Evolutionary conservation across 2,797 vertebrate genomes (phyloP).

Genomic region (Varecia variegata): DNA sequence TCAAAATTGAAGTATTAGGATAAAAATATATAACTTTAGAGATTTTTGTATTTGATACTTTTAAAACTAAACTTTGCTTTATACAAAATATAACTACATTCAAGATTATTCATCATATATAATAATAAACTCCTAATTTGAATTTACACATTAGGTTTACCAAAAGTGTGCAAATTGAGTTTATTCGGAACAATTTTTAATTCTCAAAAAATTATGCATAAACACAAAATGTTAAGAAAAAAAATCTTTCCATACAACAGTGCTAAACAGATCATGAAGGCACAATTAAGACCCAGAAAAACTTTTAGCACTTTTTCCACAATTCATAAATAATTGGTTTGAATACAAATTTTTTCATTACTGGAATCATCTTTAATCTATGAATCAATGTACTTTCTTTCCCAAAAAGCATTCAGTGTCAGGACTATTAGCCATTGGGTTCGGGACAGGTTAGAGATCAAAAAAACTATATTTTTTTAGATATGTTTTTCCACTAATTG

Average conservation of each 20-base stretch:
- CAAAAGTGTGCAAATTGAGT: not conserved
- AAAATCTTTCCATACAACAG: slow-evolving; percentile 4
- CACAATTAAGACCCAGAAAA: slow-evolving; percentile 36
- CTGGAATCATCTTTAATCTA: slow-evolving; percentile 1
- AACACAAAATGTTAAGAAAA: not conserved
- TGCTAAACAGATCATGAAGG: not conserved
- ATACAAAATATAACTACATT: slow-evolving; percentile 5
- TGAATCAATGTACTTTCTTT: not conserved
- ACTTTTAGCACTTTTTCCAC: not conserved
- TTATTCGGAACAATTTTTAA: slow-evolving; percentile 46
- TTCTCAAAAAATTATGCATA: slow-evolving; percentile 5
- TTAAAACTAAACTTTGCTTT: not conserved
- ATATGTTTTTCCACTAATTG: not conserved
- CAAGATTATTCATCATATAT: slow-evolving; percentile 17
- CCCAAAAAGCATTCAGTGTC: not conserved
- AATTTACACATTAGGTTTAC: not conserved
- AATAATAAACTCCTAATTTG: not conserved
- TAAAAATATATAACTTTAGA: not conserved
- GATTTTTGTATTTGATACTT: not conserved
- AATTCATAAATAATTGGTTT: slow-evolving; percentile 13
- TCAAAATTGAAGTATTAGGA: not conserved
- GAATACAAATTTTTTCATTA: slow-evolving; percentile 37
- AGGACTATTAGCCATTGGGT: not conserved
- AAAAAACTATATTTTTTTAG: not conserved
- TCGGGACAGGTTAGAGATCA: not conserved